Conservation (phyloP, 2,797 vertebrate genomes). For the Chrysocyon brachyurus region DNA sequence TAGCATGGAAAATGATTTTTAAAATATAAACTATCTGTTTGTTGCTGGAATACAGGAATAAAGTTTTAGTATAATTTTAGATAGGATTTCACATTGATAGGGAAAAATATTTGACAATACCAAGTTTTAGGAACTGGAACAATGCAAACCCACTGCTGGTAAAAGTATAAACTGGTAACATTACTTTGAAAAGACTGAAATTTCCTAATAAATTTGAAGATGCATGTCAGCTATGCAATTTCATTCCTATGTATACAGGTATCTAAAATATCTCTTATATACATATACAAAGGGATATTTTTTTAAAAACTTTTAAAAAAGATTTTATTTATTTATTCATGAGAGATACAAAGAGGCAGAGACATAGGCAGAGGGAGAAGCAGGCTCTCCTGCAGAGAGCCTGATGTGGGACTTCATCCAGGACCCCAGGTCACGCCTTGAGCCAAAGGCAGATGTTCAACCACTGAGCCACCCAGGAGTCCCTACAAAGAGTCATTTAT, state of each 20-base stretch:
- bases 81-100: neutral
- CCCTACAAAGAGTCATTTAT: neutral
- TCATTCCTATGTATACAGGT: neutral
- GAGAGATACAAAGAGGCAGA: too few relatives aligned
- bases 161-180: slow-evolving; percentile 1
- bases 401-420: too few relatives aligned
- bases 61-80: neutral
- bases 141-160: neutral
- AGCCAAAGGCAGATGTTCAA: too few relatives aligned
- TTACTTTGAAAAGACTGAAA: neutral
- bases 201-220: neutral
- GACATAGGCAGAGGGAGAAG: too few relatives aligned
- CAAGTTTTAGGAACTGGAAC: neutral
- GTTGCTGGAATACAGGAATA: neutral
- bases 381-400: too few relatives aligned
- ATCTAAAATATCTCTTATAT: neutral
- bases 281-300: neutral
- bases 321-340: too few relatives aligned
- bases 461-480: too few relatives aligned
- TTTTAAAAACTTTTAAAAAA: too few relatives aligned
- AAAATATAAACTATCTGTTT: neutral
- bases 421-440: too few relatives aligned
- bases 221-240: neutral
- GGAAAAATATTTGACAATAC: neutral
- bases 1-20: neutral